These are phyloP conservation scores for Danaus plexippus DNA, from an alignment of 1,140 invertebrate genomes.

Conservation along the genomic window DNA sequence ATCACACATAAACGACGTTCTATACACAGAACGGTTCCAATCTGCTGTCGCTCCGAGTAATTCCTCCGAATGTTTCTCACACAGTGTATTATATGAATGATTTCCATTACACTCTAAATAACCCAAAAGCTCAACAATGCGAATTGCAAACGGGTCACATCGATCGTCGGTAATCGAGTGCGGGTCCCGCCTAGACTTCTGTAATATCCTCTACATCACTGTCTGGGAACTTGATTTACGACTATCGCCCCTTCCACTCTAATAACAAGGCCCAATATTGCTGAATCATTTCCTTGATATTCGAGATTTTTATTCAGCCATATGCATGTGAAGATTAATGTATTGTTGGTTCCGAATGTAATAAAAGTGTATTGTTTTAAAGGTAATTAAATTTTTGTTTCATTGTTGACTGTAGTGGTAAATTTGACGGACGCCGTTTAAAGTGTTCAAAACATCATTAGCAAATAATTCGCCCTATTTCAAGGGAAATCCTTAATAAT, in stretches of 20 bases:
- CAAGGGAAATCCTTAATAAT: no score
- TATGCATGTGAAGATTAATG: conserved; percentile 15
- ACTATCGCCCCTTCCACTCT: conserved; percentile 5
- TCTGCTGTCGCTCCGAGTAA: no score
- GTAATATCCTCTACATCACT: conserved; percentile 11
- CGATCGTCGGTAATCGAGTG: conserved; percentile 17
- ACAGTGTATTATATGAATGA: no score
- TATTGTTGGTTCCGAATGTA: conserved; percentile 3
- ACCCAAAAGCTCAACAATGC: conserved; percentile 9
- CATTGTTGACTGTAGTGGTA: neutral
- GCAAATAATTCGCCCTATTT: no score
- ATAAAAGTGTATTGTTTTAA: conserved; percentile 2
- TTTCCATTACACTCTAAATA: neutral
- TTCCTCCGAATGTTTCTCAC: no score
- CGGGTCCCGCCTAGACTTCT: conserved; percentile 6
- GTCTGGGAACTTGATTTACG: conserved; percentile 13
- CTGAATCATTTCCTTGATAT: conserved; percentile 14
- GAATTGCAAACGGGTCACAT: conserved; percentile 16
- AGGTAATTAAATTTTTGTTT: neutral
- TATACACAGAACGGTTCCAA: no score
- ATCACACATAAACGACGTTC: no score
- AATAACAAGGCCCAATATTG: conserved; percentile 9
- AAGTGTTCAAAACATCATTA: no score
- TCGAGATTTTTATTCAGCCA: conserved; percentile 12
- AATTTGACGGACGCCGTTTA: neutral